phyloP scores from a whole-genome alignment of 2,113 vertebrate genomes.

The Phyllopteryx taeniolatus region DNA sequence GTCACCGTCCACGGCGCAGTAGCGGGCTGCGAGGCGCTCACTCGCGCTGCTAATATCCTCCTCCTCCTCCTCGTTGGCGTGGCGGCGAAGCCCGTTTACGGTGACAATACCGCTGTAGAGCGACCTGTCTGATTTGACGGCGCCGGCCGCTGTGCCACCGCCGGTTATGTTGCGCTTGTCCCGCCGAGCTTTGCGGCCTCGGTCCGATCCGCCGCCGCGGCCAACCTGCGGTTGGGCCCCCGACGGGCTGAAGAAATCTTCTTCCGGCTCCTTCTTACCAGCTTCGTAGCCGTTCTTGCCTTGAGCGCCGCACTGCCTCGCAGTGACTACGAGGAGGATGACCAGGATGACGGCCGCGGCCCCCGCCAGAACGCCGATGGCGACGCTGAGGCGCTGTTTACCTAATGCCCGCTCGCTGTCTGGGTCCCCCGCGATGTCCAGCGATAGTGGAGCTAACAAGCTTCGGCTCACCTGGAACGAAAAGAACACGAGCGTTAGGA shows the following conservation, averaged over 20 bases:
- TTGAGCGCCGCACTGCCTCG: constrained; percentile 89
- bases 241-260: constrained; percentile 93
- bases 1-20: constrained; percentile 85
- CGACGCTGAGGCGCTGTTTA: constrained; percentile 89
- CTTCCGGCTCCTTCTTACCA: constrained; percentile 90
- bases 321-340: constrained; percentile 89
- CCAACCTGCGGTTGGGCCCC: constrained; percentile 65
- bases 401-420: constrained; percentile 84
- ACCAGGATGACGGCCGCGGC: constrained; percentile 90
- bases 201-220: constrained; percentile 58
- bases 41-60: constrained; percentile 84
- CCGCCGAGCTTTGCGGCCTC: constrained; percentile 68
- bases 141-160: constrained; percentile 16
- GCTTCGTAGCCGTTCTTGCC: constrained; percentile 90
- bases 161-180: constrained; percentile 64
- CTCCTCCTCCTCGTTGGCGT: constrained; percentile 70
- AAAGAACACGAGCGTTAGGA: constrained; percentile 5
- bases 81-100: constrained; percentile 71
- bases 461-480: constrained; percentile 83
- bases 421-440: constrained; percentile 93
- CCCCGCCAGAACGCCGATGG: constrained; percentile 89
- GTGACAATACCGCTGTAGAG: constrained; percentile 84
- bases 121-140: constrained; percentile 84
- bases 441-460: constrained; percentile 83
- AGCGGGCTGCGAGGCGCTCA: constrained; percentile 88